phyloP scores from a whole-genome alignment of 1,140 invertebrate species.

The Zophobas atratus region DNA sequence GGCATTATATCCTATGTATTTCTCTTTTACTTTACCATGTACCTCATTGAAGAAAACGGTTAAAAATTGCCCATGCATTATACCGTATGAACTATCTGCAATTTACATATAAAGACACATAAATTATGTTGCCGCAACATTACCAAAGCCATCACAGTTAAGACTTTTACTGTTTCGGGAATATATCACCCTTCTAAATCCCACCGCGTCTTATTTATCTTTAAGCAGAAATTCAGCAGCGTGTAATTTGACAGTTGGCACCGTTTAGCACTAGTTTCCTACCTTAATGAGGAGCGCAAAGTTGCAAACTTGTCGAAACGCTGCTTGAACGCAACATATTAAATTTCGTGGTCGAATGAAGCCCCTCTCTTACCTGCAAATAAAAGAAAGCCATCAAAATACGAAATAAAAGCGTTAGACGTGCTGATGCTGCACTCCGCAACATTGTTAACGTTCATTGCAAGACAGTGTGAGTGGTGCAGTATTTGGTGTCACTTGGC shows the following conservation, averaged over 20 bases:
- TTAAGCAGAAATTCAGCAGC: not conserved
- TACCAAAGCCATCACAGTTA: not conserved
- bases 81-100: not conserved
- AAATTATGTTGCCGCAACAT: not conserved
- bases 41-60: slow-evolving; percentile 8
- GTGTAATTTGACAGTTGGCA: slow-evolving; percentile 14
- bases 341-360: slow-evolving; percentile 13
- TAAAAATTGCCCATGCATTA: slow-evolving; percentile 13
- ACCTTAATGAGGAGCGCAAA: slow-evolving; percentile 24
- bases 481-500: slow-evolving; percentile 18
- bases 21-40: not conserved
- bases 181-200: not conserved
- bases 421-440: slow-evolving; percentile 11
- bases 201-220: slow-evolving; percentile 6
- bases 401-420: slow-evolving; percentile 7
- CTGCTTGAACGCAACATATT: slow-evolving; percentile 17
- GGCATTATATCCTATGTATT: not conserved
- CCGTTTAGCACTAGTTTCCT: slow-evolving; percentile 19
- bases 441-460: slow-evolving; percentile 39
- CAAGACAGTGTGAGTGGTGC: slow-evolving; percentile 30
- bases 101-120: slow-evolving; percentile 34
- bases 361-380: slow-evolving; percentile 20
- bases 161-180: not conserved
- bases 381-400: slow-evolving; percentile 13
- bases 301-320: slow-evolving; percentile 22